Conservation (phyloP, 1,140 invertebrate genomes). For the Armadillidium nasatum region DNA sequence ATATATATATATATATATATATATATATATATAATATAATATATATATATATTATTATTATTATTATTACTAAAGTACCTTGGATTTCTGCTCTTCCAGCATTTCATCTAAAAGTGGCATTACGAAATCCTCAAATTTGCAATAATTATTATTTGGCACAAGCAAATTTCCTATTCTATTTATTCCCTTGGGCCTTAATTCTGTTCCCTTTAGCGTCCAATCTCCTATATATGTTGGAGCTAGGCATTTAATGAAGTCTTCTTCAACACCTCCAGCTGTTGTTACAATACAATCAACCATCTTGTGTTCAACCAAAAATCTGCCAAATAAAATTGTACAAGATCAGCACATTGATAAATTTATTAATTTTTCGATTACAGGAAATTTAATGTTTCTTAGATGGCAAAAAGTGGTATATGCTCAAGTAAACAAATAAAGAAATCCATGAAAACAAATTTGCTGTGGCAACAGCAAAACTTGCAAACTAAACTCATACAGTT, state of each 20-base stretch:
- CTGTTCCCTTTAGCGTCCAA: conserved; percentile 70
- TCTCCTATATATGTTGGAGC: conserved; percentile 88
- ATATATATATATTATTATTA: too few relatives aligned
- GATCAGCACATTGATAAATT: background rate
- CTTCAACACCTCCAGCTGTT: conserved; percentile 96
- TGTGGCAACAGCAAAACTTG: too few relatives aligned
- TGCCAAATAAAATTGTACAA: conserved; percentile 9
- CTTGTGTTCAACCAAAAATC: conserved; percentile 27
- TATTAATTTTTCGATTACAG: too few relatives aligned
- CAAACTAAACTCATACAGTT: too few relatives aligned
- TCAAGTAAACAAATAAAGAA: too few relatives aligned
- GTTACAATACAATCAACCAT: conserved; percentile 92
- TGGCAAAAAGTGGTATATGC: too few relatives aligned
- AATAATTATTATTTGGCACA: conserved; percentile 98
- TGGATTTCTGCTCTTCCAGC: conserved; percentile 77
- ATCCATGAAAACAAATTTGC: too few relatives aligned
- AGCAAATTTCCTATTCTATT: conserved; percentile 87
- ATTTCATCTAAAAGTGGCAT: conserved; percentile 90
- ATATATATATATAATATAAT: too few relatives aligned
- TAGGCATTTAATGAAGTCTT: conserved; percentile 98
- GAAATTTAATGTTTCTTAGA: too few relatives aligned
- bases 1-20: too few relatives aligned
- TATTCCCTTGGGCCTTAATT: conserved; percentile 68
- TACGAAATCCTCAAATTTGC: conserved; percentile 96
- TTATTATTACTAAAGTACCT: too few relatives aligned